Conservation (phyloP, 2,888 invertebrate species). For the Ceraclea dissimilis region DNA sequence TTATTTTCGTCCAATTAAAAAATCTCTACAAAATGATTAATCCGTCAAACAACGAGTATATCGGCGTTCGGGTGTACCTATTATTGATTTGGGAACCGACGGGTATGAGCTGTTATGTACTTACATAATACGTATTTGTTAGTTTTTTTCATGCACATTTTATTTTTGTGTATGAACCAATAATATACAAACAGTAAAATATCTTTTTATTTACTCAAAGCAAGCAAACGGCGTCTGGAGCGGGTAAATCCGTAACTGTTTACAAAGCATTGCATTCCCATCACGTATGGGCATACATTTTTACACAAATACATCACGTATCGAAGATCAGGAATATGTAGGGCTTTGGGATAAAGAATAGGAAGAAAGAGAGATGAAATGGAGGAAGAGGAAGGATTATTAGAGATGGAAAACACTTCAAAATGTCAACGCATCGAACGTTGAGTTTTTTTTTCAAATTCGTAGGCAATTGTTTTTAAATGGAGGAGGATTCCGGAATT, state of each 20-base stretch:
- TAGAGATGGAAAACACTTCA: not conserved
- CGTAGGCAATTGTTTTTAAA: not conserved
- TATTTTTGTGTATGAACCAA: too few species aligned
- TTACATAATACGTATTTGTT: too few species aligned
- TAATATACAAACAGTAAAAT: not conserved
- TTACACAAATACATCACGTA: conserved; percentile 21
- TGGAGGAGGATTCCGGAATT: too few species aligned
- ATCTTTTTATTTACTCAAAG: not conserved
- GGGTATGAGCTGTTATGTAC: too few species aligned
- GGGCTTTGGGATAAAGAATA: conserved; percentile 5
- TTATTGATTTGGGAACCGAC: too few species aligned
- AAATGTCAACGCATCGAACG: not conserved
- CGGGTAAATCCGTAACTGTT: conserved; percentile 2
- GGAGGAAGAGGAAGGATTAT: not conserved
- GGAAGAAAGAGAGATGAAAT: not conserved
- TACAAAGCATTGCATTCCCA: conserved; percentile 2
- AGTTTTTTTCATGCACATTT: too few species aligned
- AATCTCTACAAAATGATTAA: too few species aligned
- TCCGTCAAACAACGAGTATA: too few species aligned
- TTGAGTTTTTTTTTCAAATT: not conserved
- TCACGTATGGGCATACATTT: conserved; percentile 17
- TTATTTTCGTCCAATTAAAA: too few species aligned
- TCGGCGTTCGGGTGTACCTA: too few species aligned
- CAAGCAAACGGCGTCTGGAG: not conserved
- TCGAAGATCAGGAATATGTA: conserved; percentile 15